Conservation (phyloP, 2,888 invertebrate species). For the Drosophila merina region DNA sequence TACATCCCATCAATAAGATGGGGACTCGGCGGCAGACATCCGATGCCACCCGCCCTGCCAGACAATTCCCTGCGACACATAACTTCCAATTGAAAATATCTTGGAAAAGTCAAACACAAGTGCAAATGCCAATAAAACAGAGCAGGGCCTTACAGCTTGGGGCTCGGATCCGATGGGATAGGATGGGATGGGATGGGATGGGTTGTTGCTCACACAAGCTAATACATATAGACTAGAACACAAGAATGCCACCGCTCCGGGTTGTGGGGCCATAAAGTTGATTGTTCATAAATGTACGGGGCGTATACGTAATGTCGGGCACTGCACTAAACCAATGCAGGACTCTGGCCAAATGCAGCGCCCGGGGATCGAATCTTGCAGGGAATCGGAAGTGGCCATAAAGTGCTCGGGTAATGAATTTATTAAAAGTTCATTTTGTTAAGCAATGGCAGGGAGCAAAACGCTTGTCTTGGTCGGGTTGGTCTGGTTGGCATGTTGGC, state of each 20-base stretch:
- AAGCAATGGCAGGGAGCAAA: constrained; percentile 41
- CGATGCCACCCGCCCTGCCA: constrained; percentile 15
- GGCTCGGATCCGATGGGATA: background rate
- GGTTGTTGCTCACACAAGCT: constrained; percentile 14
- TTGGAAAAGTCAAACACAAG: constrained; percentile 65
- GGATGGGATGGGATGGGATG: constrained; percentile 3
- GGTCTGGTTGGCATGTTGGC: constrained; percentile 68
- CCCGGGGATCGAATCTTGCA: constrained; percentile 19
- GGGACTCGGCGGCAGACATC: constrained; percentile 15
- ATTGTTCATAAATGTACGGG: constrained; percentile 77
- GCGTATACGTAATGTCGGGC: constrained; percentile 75
- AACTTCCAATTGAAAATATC: constrained; percentile 71
- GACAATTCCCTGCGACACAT: constrained; percentile 33
- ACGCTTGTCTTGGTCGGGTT: constrained; percentile 35
- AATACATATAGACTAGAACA: constrained; percentile 11
- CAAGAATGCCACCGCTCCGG: constrained; percentile 4
- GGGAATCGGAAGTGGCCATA: constrained; percentile 39
- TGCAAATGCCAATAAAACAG: constrained; percentile 67
- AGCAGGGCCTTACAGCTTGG: constrained; percentile 6
- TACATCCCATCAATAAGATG: constrained; percentile 25
- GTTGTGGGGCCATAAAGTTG: constrained; percentile 61
- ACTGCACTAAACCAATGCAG: constrained; percentile 69
- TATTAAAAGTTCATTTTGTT: constrained; percentile 71
- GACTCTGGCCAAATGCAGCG: constrained; percentile 19
- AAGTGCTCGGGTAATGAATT: constrained; percentile 73